Conservation (phyloP, 2,797 vertebrate species). For the Ptychobarbus kaznakovi region DNA sequence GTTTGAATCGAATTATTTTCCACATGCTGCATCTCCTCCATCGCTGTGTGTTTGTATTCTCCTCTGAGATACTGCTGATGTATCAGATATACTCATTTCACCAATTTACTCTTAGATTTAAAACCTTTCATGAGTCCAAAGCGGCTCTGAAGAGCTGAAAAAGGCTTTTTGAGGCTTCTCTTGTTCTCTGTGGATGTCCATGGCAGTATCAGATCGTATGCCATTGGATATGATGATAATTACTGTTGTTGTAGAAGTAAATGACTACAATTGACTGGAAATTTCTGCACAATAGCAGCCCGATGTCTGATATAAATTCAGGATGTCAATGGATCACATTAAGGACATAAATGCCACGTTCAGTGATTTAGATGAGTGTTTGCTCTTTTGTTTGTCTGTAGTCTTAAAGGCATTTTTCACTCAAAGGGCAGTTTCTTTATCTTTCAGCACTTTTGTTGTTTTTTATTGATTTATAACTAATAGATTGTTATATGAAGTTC, state of each 20-base stretch:
- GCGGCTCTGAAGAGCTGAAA: not conserved
- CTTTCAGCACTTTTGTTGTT: not conserved
- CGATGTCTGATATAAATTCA: slow-evolving; percentile 13
- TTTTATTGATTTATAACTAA: not conserved
- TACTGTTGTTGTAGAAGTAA: not conserved
- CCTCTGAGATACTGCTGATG: slow-evolving; percentile 6
- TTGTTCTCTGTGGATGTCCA: not conserved
- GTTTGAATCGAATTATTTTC: slow-evolving; percentile 4
- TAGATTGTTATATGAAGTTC: not conserved
- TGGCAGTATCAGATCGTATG: not conserved
- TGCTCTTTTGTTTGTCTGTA: not conserved
- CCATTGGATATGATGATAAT: not conserved
- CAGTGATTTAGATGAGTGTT: not conserved
- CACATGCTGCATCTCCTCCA: not conserved
- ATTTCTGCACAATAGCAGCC: not conserved
- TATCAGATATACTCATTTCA: slow-evolving; percentile 6
- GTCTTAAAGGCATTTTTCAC: not conserved
- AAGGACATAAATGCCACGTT: slow-evolving; percentile 12
- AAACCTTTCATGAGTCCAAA: slow-evolving; percentile 9
- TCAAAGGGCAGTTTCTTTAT: not conserved
- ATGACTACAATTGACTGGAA: not conserved
- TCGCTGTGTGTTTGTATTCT: slow-evolving; percentile 5
- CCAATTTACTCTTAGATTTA: slow-evolving; percentile 7
- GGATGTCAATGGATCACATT: not conserved
- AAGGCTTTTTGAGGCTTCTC: not conserved